phyloP scores from a whole-genome alignment of 2,797 vertebrate species.

The Pangasius krempfi region DNA sequence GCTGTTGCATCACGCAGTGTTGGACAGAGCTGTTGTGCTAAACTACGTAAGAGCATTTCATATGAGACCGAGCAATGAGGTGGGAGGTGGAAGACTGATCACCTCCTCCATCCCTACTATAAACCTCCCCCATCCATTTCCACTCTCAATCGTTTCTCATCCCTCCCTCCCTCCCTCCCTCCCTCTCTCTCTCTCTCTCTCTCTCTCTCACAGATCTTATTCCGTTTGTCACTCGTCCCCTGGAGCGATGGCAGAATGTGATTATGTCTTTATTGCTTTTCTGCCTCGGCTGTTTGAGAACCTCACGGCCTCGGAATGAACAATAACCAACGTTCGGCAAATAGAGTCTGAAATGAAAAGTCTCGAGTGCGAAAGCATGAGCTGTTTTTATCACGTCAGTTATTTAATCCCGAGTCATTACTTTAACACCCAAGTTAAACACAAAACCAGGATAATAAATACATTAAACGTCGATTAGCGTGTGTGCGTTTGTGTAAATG shows the following conservation, averaged over 20 bases:
- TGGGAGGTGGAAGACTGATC: not conserved
- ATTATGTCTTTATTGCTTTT: constrained; percentile 41
- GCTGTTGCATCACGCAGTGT: no score
- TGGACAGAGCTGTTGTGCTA: not conserved
- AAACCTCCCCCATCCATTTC: not conserved
- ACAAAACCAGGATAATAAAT: not conserved
- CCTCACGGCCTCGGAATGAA: not conserved
- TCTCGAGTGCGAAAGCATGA: not conserved
- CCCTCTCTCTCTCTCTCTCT: not conserved
- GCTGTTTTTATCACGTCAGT: not conserved
- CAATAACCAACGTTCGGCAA: not conserved
- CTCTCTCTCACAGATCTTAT: not conserved
- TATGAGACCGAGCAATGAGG: not conserved
- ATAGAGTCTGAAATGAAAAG: not conserved
- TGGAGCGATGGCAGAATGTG: constrained; percentile 28
- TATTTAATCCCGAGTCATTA: not conserved
- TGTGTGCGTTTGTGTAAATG: not conserved
- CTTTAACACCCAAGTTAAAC: not conserved
- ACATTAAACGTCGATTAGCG: no score
- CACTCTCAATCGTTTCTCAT: not conserved
- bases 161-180: not conserved
- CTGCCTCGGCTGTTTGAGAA: constrained; percentile 4
- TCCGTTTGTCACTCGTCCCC: constrained; percentile 21
- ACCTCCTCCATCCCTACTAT: not conserved
- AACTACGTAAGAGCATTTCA: not conserved